Evolutionary conservation across 2,113 vertebrate species (phyloP).

Genomic region (Heterocephalus glaber): DNA sequence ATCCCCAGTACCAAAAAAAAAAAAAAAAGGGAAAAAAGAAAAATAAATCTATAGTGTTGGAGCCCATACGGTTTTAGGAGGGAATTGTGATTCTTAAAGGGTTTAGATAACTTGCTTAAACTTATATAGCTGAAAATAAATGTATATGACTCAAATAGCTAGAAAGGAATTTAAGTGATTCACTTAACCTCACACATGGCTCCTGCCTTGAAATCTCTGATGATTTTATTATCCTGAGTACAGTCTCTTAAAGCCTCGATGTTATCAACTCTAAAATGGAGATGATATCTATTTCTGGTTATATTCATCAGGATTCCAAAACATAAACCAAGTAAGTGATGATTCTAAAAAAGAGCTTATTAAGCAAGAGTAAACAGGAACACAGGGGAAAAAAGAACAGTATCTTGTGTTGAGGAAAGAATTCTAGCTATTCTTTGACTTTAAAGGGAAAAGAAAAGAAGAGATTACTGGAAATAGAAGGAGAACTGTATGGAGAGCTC

Average conservation of each 20-base stretch:
- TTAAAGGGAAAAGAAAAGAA: neutral
- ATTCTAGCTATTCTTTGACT: neutral
- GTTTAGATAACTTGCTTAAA: slow-evolving; percentile 10
- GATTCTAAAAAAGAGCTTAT: neutral
- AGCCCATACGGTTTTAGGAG: neutral
- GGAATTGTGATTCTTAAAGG: neutral
- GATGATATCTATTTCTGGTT: neutral
- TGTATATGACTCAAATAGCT: neutral
- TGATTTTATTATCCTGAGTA: neutral
- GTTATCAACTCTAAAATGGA: neutral
- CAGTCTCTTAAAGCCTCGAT: neutral
- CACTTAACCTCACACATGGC: neutral
- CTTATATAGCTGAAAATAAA: neutral
- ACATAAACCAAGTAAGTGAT: neutral
- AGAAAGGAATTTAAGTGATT: neutral
- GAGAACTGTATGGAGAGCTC: neutral
- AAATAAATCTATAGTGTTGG: neutral
- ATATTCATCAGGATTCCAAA: neutral
- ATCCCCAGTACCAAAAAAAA: too few relatives aligned
- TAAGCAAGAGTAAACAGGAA: neutral
- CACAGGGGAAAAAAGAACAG: neutral
- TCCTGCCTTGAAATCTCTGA: neutral
- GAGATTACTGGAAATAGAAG: neutral
- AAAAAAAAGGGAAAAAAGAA: too few relatives aligned
- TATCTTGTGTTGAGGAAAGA: neutral